Evolutionary conservation across 2,797 vertebrate genomes (phyloP), one percentile per base, ranked within the genome.

Genomic region (Labeo calbasu): DNA sequence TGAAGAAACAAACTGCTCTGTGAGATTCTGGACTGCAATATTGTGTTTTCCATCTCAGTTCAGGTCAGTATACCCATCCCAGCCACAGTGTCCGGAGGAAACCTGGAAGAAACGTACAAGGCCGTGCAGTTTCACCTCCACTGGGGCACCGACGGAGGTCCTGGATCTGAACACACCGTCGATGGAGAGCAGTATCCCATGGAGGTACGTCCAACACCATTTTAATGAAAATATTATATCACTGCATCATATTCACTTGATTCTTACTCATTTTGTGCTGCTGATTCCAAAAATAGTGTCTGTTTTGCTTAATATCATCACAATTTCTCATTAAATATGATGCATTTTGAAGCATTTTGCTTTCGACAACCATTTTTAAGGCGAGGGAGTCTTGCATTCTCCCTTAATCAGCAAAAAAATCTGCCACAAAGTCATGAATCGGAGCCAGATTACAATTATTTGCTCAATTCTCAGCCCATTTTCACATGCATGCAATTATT

Each of bases 131-230:
- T 99, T 81, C 98, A 99, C 82, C 91, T 97, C 43, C 98, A 99
- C 91, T 99, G 98, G 98, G 97, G 96, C 76, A 81, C 0, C 0
- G 2, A 19, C 0, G 89, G 87, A n/a, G 79, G 93, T 0, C 89
- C 89, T 0, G 98, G 98, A n/a, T 97, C 97, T 0, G 98, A 99
- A 85, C 98, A 99, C 94, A 98, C 95, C 86, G 91, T 99, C 0
- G 92, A 99, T 0, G 96, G 97, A 70, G 93, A 96, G 32, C 95
- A 89, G 89, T 95, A 94, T 76, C 96, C 97, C 79, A 98, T 98
- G 97, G 98, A 99, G 97, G 98, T 98, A 91, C 69, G 89, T 83
- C 25, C 40, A 15, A 4, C 55, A 57, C 55, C 53, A 57, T n/a
- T 21, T 21, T 21, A 57, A 21, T 10, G 51, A 21, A 21, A 6